A percentile compares a stretch with the other conserved stretches of the same genome.
Evolutionary conservation across 2,888 invertebrate species (phyloP).

Genomic region (Hartigia nigra): DNA sequence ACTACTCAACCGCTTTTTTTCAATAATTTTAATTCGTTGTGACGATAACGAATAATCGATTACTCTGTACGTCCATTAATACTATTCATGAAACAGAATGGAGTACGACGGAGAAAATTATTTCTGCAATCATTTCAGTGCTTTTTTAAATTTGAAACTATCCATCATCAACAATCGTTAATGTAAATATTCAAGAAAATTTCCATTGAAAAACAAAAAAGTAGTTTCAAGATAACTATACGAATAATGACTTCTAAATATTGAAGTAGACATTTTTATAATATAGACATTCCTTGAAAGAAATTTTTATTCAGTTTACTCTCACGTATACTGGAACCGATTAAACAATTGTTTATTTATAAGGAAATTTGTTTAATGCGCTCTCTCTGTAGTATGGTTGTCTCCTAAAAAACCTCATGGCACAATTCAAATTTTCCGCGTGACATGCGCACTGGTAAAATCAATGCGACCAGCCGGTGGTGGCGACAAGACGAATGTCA

Average conservation of each 20-base stretch:
- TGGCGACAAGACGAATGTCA: conserved; percentile 24
- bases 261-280: too few species aligned
- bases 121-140: too few species aligned
- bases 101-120: too few species aligned
- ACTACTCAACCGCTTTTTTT: neutral
- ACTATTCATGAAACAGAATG: neutral
- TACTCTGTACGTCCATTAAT: neutral
- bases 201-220: too few species aligned
- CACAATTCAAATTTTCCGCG: conserved; percentile 32
- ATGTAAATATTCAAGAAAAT: too few species aligned
- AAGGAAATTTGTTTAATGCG: neutral
- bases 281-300: too few species aligned
- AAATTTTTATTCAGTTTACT: neutral
- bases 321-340: neutral
- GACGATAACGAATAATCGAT: neutral
- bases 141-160: too few species aligned
- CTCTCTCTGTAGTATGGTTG: neutral
- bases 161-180: too few species aligned
- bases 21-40: neutral
- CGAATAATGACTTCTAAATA: too few species aligned
- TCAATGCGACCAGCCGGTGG: conserved; percentile 50
- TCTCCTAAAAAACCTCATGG: neutral
- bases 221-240: too few species aligned
- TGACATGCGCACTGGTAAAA: conserved; percentile 56
- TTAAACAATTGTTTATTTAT: neutral